phyloP scores from a whole-genome alignment of 2,797 vertebrate genomes.

The Gallinago nigripennis region DNA sequence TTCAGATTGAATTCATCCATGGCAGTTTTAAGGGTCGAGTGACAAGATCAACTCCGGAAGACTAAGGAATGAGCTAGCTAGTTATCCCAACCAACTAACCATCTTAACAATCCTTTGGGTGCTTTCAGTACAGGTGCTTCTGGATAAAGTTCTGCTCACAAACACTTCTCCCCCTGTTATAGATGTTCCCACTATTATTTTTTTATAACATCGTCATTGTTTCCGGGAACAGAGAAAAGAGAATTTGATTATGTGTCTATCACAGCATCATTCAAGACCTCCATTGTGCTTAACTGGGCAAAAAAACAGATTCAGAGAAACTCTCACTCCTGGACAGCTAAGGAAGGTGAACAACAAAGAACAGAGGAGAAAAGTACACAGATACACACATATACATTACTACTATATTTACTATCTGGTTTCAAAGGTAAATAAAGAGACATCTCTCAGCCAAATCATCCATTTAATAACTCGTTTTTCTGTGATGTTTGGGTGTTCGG shows the following conservation, averaged over 20 bases:
- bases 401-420: neutral
- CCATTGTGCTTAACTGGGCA: slow-evolving; percentile 1
- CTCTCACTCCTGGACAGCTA: neutral
- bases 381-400: neutral
- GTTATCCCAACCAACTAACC: neutral
- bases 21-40: neutral
- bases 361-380: neutral
- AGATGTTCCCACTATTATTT: neutral
- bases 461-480: neutral
- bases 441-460: neutral
- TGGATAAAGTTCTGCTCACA: neutral
- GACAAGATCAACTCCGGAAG: neutral
- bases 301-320: slow-evolving; percentile 14
- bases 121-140: neutral
- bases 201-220: neutral
- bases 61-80: neutral
- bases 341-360: neutral
- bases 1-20: neutral
- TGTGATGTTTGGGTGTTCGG: neutral
- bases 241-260: slow-evolving; percentile 25
- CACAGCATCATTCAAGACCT: neutral
- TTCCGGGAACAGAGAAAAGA: slow-evolving; percentile 5
- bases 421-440: neutral
- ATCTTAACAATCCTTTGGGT: neutral
- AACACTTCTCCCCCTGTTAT: rapidly evolving